Evolutionary conservation across 2,888 invertebrate genomes (phyloP), one percentile per base, ranked within the genome.

Genomic region (Morpho achilles): DNA sequence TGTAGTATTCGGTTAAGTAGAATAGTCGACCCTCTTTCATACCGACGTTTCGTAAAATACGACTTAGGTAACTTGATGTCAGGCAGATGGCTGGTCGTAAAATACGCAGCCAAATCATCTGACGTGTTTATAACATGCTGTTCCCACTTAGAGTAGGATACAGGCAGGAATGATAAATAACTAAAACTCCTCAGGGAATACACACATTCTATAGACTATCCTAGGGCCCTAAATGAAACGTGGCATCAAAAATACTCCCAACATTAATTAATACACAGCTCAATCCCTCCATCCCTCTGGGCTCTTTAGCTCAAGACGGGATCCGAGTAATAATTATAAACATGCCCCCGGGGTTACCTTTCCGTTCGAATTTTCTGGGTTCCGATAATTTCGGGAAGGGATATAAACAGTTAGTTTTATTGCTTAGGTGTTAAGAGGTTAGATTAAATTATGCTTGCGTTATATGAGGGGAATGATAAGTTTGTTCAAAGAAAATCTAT

Each of bases 251-350:
- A 67, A 67, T 69, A 60, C 63, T 58, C 48, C 60, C 67, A 63
- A 60, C 64, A 65, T 68, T 70, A 70, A 70, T 70, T 70, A 69
- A 70, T 70, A 68, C 63, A 56, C 60, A 61, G 61, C 53, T 51
- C 66, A 66, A 69, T 66, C 67, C 68, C 69, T 67, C 61, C 58
- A 58, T 65, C 69, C 69, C 69, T 64, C 23, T 55, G 66, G 69
- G 68, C 63, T 64, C 68, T 66, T 66, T 64, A 65, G 62, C 52
- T 51, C 59, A 64, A 67, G 66, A 62, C 63, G 66, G 60, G 63
- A 50, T 57, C 64, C 62, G 59, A 54, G 64, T 88, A 86, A 91
- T 91, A 90, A 91, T 91, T 91, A 88, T 87, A 89, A 87, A 87
- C 87, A 86, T 79, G 77, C 84, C 88, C 83, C 78, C 56, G 70